Evolutionary conservation across 2,113 vertebrate genomes (phyloP).

Genomic region (Chitala chitala): DNA sequence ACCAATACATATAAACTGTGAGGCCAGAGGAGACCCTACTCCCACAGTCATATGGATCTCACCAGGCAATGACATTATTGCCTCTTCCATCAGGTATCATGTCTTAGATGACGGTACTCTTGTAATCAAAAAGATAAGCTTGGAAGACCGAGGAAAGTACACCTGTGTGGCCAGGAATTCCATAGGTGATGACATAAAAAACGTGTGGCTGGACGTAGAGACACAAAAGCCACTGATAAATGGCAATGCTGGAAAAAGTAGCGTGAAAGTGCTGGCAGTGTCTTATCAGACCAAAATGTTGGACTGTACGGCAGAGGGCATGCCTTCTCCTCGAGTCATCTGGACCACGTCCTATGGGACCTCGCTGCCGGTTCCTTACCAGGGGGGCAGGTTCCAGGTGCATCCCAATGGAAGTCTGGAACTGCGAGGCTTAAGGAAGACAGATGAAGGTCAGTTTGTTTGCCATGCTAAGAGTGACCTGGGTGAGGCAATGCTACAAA

Average conservation of each 20-base stretch:
- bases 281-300: conserved; percentile 62
- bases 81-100: conserved; percentile 47
- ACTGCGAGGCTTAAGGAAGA: conserved; percentile 63
- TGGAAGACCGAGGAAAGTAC: conserved; percentile 63
- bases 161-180: conserved; percentile 61
- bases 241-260: conserved; percentile 43
- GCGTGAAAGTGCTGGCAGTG: conserved; percentile 47
- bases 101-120: conserved; percentile 52
- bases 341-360: conserved; percentile 62
- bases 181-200: conserved; percentile 62
- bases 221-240: conserved; percentile 57
- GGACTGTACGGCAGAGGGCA: conserved; percentile 59
- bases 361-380: conserved; percentile 53
- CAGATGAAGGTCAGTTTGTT: conserved; percentile 58
- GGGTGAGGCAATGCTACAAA: conserved; percentile 56
- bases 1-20: conserved; percentile 51
- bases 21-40: conserved; percentile 54
- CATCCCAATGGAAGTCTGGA: conserved; percentile 65
- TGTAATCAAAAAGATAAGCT: conserved; percentile 52
- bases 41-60: conserved; percentile 65
- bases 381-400: conserved; percentile 67
- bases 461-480: conserved; percentile 60
- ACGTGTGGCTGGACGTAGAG: conserved; percentile 54
- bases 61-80: conserved; percentile 57
- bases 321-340: conserved; percentile 57